These are phyloP conservation scores for Tokudaia tokunoshimensis DNA, from an alignment of 2,797 vertebrate species.

Conservation along the genomic window DNA sequence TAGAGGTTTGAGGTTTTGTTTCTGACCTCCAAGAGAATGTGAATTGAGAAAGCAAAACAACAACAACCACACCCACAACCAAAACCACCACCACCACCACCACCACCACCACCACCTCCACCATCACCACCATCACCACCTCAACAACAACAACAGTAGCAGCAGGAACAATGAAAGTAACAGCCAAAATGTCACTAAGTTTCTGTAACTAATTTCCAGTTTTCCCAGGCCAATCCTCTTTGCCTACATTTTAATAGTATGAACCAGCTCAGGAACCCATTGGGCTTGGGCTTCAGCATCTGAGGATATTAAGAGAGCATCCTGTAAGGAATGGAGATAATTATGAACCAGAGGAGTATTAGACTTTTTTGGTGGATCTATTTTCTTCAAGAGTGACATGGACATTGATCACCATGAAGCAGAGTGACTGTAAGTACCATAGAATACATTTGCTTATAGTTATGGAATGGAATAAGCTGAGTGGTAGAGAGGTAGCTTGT, in stretches of 20 bases:
- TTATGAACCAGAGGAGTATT: no score
- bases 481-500: not conserved
- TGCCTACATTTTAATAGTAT: not conserved
- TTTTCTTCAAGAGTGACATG: not conserved
- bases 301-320: not conserved
- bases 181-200: not conserved
- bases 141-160: not conserved
- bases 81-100: no score
- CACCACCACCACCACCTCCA: no score
- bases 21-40: not conserved
- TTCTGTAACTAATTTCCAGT: not conserved
- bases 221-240: not conserved
- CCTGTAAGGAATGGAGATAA: not conserved
- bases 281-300: not conserved
- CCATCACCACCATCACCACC: no score
- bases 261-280: not conserved
- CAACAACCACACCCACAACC: not conserved
- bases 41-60: not conserved
- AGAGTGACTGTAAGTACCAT: not conserved
- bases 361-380: not conserved
- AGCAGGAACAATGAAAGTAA: not conserved
- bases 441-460: not conserved
- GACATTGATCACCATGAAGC: not conserved
- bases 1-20: not conserved
- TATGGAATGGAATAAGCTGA: not conserved